Evolutionary conservation across 2,888 invertebrate species (phyloP), one percentile per base, ranked within the genome.

Genomic region (Sthenelais limicola): DNA sequence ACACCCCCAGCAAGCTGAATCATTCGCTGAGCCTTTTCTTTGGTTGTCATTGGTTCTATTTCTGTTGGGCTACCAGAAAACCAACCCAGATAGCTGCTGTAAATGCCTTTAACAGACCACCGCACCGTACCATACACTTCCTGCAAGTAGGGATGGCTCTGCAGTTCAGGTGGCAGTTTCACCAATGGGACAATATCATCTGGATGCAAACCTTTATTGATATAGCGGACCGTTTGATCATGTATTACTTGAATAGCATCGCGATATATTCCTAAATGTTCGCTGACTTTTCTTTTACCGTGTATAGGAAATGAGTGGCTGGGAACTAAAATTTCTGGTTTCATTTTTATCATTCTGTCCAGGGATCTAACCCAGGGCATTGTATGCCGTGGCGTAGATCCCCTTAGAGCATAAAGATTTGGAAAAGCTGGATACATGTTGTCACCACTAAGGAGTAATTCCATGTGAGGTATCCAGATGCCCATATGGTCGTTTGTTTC

Each of bases 401-500:
- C 85, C 3, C 85, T 75, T 51, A 85, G 85, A 30, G 84, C 82
- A 76, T 84, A 85, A 7, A 85, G 73, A 73, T 84, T 85, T 0
- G 85, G 85, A 68, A 85, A 85, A 0, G 83, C 80, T 72, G 75
- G 72, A 75, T 85, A 85, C 3, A 83, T 68, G 56, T 84, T 81
- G 74, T 85, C 85, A 1, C 82, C 85, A 49, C 81, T 81, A 2
- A 84, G 73, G 18, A 85, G 79, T 12, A 80, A 81, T 35, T 77
- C 74, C 68, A 79, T 76, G 1, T 79, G 77, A 0, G 82, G 82
- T 21, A 82, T 35, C 81, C 82, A 84, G 1, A 85, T 82, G 4
- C 81, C 85, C 33, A 85, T 82, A 51, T 85, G 84, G 71, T 85
- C 84, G 26, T 77, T 76, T 0, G 85, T 85, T 71, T 85, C 85